Base-by-base conservation (phyloP, 2,113 vertebrate species). In the Nothobranchius furzeri region DNA sequence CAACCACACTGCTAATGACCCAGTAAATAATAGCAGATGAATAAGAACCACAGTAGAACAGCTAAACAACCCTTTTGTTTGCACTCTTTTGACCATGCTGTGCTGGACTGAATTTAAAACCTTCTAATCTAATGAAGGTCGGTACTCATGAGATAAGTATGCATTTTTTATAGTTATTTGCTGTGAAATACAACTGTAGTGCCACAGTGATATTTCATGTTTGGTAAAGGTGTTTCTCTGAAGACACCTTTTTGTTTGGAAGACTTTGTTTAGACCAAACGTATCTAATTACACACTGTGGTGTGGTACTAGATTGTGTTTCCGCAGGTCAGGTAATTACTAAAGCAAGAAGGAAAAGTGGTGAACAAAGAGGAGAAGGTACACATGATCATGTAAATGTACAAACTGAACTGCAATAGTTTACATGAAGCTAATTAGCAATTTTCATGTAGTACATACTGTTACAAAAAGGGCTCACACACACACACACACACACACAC, bases 11-110 rank as follows among this genome's bases (percentile, higher is more conserved):
- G 13, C 35, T 36, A 14, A 35, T 36, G 25, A 15, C 15, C 11
- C 35, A 56, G 37, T n/a, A 35, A 37, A 37, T 2, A 36, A 55
- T 55, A 13, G 11, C 43, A 56, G 52, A 4, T 36, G 43, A 64
- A 60, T 47, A 24, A 43, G 30, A 15, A 64, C 61, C 52, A 48
- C 17, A 67, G 45, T 45, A 46, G 36, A 50, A 25, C 25, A 60
- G n/a, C 36, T 47, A 66, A 48, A 64, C 70, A 11, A 24, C 20
- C 48, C 40, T 49, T 63, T 69, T 20, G 40, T 76, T 64, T 70
- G 40, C 30, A 56, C 24, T 5, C 43, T 53, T 35, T 24, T 57
- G 42, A 73, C 72, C 36, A 60, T 53, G 24, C 24, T 73, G 64
- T 50, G 25, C 37, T 49, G 60, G 50, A 73, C 17, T 3, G 13